phyloP scores from a whole-genome alignment of 2,797 vertebrate species.

The Pangasius larnaudii region DNA sequence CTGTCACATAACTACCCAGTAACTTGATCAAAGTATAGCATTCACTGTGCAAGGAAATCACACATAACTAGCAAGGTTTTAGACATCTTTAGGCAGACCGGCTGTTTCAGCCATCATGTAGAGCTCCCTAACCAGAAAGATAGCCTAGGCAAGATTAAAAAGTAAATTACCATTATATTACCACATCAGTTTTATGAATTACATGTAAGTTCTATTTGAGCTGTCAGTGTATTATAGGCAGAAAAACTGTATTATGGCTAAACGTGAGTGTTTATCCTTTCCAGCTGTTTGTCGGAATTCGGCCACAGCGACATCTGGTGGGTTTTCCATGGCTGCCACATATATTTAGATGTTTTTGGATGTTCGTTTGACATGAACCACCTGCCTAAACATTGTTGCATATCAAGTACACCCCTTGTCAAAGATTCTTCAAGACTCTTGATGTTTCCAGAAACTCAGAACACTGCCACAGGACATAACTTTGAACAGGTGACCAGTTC shows the following conservation, averaged over 20 bases:
- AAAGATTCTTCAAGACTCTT: background rate
- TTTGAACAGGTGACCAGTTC: conserved; percentile 15
- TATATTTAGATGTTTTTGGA: background rate
- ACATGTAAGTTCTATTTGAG: background rate
- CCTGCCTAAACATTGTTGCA: too few species aligned
- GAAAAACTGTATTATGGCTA: background rate
- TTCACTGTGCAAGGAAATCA: background rate
- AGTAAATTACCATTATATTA: background rate
- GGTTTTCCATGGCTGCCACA: background rate
- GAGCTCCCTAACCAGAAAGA: background rate
- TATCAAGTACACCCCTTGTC: too few species aligned
- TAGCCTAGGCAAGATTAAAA: background rate
- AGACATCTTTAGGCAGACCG: background rate
- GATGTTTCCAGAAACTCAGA: background rate
- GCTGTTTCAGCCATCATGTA: background rate
- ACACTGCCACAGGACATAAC: background rate
- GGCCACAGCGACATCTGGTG: background rate
- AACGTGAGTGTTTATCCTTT: background rate
- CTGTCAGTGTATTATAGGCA: background rate
- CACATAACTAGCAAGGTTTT: background rate
- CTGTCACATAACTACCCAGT: background rate
- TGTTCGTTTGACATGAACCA: too few species aligned
- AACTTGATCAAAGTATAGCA: background rate
- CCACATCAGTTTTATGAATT: background rate
- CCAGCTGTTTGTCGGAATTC: background rate